Base-by-base conservation (phyloP, 2,797 vertebrate species). In the Morelia viridis region DNA sequence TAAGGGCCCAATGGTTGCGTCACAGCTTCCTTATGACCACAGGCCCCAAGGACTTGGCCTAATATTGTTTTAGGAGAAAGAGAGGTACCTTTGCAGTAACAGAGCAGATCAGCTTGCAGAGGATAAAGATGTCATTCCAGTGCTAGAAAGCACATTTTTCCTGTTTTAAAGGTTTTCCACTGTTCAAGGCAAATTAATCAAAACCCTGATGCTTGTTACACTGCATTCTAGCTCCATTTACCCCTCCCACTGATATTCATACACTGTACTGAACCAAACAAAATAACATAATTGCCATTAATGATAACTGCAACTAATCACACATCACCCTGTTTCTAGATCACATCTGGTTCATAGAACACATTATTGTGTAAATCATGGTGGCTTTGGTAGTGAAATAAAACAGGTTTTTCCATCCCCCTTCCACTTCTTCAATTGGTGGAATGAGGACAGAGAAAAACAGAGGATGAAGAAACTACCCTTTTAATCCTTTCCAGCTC, bases 51-150 rank as follows among this genome's bases (percentile, higher is more conserved):
- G 0, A 68, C 89, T 22, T 94, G 60, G 1, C 1, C 68, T 86
- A 94, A 90, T 93, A 94, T 46, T 10, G 0, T 57, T 89, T 65
- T 41, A 80, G 64, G 10, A 56, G 57, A 57, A 91, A 86, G 80
- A 64, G 88, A 64, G 76, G 68, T 80, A 24, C 15, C 92, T 80
- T 84, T 89, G 87, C 86, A 61, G 57, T 89, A 94, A 91, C 26
- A 0, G 28, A 92, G 83, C 0, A 56, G 80, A 91, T 83, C 7
- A 28, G 5, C 57, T 83, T 90, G 91, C 87, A 92, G 91, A 92
- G 46, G 41, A 92, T 9, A 94, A 24, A 90, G 85, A 85, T 0
- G 0, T 28, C 41, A 85, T 88, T 93, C 93, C 92, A 76, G 12
- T 24, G 64, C 80, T 89, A 10, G 41, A 31, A 46, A n/a, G 64